phyloP scores from a whole-genome alignment of 2,888 invertebrate genomes.

The Noctua fimbriata region DNA sequence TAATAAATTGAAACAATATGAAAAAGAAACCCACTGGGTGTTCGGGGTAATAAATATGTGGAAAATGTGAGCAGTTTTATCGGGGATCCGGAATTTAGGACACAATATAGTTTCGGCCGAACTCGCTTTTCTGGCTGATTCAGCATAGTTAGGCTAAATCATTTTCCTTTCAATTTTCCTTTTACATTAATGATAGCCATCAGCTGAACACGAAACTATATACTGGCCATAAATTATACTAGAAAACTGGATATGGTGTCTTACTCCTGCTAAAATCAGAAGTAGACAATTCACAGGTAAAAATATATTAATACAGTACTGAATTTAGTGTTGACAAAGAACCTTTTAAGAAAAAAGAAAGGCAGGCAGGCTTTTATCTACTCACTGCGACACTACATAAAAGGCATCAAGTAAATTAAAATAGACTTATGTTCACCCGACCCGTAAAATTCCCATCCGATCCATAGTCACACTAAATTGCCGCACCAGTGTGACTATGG shows the following conservation, averaged over 20 bases:
- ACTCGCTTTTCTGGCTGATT: slow-evolving; percentile 44
- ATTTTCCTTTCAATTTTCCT: slow-evolving; percentile 44
- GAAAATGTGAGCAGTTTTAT: slow-evolving; percentile 52
- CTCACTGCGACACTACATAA: background rate
- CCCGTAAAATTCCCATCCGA: background rate
- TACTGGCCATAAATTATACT: background rate
- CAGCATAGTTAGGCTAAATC: slow-evolving; percentile 38
- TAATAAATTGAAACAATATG: slow-evolving; percentile 35
- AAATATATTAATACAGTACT: background rate
- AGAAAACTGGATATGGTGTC: background rate
- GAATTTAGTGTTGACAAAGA: background rate
- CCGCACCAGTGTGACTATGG: too few species aligned
- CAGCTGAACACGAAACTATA: slow-evolving; percentile 6
- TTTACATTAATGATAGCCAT: slow-evolving; percentile 29
- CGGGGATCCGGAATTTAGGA: slow-evolving; percentile 44
- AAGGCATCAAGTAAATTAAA: background rate
- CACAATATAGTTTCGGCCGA: slow-evolving; percentile 39
- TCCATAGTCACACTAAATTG: too few species aligned
- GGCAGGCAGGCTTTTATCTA: background rate
- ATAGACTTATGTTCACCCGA: background rate
- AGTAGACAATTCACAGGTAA: background rate
- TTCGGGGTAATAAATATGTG: slow-evolving; percentile 32
- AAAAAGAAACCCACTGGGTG: slow-evolving; percentile 13
- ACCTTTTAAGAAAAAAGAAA: background rate
- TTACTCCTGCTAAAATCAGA: background rate